Percentiles rank a stretch among this genome's conserved stretches.
Conservation (phyloP, 2,113 vertebrate genomes). For the Vidua chalybeata region DNA sequence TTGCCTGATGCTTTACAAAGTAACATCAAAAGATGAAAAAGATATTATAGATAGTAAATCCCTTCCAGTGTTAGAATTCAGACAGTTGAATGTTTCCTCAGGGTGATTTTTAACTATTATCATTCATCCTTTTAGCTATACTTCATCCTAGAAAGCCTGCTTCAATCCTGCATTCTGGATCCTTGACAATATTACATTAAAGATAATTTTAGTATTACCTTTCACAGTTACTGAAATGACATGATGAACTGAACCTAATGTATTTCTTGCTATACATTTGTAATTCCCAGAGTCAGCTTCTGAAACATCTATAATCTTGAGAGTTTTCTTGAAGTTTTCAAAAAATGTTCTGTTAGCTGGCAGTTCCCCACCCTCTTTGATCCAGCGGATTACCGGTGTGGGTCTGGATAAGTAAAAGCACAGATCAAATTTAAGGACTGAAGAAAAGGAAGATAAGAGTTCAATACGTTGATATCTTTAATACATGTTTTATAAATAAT, state of each 20-base stretch:
- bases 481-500: not conserved
- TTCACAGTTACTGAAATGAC: slow-evolving; percentile 88
- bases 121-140: not conserved
- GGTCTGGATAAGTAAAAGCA: slow-evolving; percentile 78
- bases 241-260: slow-evolving; percentile 80
- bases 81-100: not conserved
- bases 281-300: slow-evolving; percentile 92
- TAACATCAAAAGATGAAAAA: not conserved
- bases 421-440: not conserved
- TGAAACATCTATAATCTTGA: slow-evolving; percentile 86
- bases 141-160: not conserved
- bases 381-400: slow-evolving; percentile 90
- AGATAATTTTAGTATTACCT: slow-evolving; percentile 74
- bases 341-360: slow-evolving; percentile 81
- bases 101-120: not conserved
- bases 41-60: not conserved
- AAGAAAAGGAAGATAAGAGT: not conserved
- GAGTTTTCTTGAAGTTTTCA: slow-evolving; percentile 89
- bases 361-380: slow-evolving; percentile 87
- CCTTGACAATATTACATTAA: not conserved
- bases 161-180: not conserved
- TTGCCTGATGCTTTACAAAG: not conserved
- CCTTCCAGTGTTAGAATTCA: not conserved
- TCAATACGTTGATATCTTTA: not conserved
- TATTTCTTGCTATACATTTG: slow-evolving; percentile 87